Evolutionary conservation across 2,797 vertebrate genomes (phyloP).

Genomic region (Macropus fuliginosus): DNA sequence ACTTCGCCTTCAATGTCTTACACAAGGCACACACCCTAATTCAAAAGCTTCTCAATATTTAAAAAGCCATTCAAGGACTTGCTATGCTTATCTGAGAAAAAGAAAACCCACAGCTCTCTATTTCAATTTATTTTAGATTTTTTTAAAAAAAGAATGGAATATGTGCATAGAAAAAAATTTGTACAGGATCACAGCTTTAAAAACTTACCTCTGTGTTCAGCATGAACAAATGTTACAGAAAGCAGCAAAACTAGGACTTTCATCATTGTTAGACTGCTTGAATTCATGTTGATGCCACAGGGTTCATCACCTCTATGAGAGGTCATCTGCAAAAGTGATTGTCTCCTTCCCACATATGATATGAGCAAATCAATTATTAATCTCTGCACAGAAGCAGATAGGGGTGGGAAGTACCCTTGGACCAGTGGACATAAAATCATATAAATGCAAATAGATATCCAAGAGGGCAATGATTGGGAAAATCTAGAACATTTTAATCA

Average conservation of each 20-base stretch:
- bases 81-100: background rate
- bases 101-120: background rate
- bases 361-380: constrained; percentile 81
- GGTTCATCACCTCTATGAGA: background rate
- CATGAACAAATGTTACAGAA: background rate
- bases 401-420: constrained; percentile 72
- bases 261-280: constrained; percentile 70
- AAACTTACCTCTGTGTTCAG: constrained; percentile 83
- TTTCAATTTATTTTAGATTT: background rate
- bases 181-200: background rate
- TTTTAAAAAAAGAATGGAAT: constrained; percentile 20
- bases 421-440: constrained; percentile 58
- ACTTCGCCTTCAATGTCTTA: background rate
- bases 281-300: background rate
- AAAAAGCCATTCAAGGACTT: background rate
- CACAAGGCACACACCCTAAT: background rate
- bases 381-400: background rate
- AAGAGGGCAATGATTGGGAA: background rate
- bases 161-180: background rate
- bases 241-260: constrained; percentile 67
- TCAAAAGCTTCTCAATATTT: background rate
- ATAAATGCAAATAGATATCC: constrained; percentile 72
- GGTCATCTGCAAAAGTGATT: accelerated
- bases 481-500: constrained; percentile 73
- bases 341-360: accelerated